These are phyloP conservation scores for Chlorops oryzae DNA, from an alignment of 1,140 invertebrate species.

Conservation along the genomic window DNA sequence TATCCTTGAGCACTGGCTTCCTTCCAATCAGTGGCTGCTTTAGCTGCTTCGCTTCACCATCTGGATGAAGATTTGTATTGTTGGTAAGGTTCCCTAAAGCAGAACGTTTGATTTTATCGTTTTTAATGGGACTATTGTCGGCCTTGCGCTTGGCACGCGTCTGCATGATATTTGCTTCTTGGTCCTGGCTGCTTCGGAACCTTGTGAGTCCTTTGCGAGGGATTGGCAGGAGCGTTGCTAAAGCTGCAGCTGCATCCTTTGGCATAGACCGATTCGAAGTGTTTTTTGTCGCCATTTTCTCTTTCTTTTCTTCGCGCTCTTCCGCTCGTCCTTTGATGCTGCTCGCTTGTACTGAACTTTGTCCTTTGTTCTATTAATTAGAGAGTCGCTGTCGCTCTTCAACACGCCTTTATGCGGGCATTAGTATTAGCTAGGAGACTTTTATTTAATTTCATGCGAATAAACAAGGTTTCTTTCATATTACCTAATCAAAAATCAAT, in stretches of 20 bases:
- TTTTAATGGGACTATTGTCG: constrained; percentile 44
- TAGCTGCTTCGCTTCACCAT: constrained; percentile 22
- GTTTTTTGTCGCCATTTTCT: constrained; percentile 46
- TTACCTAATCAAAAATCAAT: too few relatives aligned
- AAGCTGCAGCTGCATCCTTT: too few relatives aligned
- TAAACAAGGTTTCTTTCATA: too few relatives aligned
- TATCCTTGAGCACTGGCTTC: constrained; percentile 19
- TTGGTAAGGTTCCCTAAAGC: constrained; percentile 66
- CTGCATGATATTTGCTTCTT: constrained; percentile 34
- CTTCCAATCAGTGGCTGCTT: constrained; percentile 10
- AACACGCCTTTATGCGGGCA: too few relatives aligned
- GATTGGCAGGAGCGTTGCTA: constrained; percentile 23
- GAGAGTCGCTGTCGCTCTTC: too few relatives aligned
- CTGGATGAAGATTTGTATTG: constrained; percentile 42
- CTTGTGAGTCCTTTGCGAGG: constrained; percentile 47
- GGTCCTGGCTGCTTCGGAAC: constrained; percentile 31
- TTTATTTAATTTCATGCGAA: too few relatives aligned
- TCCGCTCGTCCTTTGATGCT: too few relatives aligned
- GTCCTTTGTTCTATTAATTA: too few relatives aligned
- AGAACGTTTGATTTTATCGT: constrained; percentile 52
- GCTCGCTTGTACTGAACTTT: too few relatives aligned
- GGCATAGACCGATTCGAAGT: too few relatives aligned
- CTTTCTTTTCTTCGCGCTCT: too few relatives aligned
- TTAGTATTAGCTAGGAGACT: too few relatives aligned
- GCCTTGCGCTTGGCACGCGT: constrained; percentile 44